Base-by-base conservation (phyloP, 2,888 invertebrate species). In the Lamproptera curius region DNA sequence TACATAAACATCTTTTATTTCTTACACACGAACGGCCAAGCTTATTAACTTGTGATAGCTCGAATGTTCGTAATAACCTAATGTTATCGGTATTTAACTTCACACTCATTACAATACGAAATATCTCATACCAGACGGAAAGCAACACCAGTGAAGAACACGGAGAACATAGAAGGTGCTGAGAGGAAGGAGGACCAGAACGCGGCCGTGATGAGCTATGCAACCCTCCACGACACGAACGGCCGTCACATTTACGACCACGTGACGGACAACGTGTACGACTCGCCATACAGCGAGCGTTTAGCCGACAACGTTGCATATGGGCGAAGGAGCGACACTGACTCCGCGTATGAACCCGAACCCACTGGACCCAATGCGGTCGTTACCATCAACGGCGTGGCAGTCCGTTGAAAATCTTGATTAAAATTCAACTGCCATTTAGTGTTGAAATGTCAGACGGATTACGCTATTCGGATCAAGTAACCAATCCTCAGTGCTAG, bases 201-300 rank as follows among this genome's bases (percentile, higher is more conserved):
- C 68, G 95, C 95, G 0, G 95, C 95, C 0, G 95, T 95, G 0
- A 95, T 95, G 95, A 95, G 95, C 42, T 96, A 95, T 70, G 94
- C 95, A 15, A 94, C 94, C 1, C 78, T 95, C 0, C 95, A 94
- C 71, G 95, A 94, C 57, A 63, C 78, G 3, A 92, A 91, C 56
- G 87, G 88, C 1, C 76, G 88, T 13, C 83, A 89, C 54, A 81
- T 87, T 61, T 72, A 91, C 63, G 86, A 88, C 55, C 82, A 81
- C 62, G 85, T 87, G 1, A 91, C 91, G 28, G 93, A 93, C 64
- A 92, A 92, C 59, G 90, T 92, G 59, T 94, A 94, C 68, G 94
- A 94, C 70, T 92, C 93, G 1, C 94, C 94, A 0, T 94, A 94
- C 71, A 79, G 91, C 64, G 91, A 93, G 65, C 90, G 73, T 13